Conservation (phyloP, 1,140 invertebrate genomes). For the Agrypnia vestita region DNA sequence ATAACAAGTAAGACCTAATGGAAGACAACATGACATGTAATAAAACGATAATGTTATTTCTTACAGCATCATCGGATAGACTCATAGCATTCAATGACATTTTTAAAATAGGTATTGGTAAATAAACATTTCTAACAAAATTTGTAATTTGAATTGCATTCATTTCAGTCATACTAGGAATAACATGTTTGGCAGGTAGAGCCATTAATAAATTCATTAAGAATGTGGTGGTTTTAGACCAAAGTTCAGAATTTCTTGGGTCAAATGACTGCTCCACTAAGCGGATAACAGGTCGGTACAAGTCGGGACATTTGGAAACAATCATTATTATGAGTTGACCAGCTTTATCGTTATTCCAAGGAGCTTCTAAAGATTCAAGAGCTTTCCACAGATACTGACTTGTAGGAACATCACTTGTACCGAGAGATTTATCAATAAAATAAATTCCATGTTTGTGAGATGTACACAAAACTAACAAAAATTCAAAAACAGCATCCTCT, state of each 20-base stretch:
- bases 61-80: slow-evolving; percentile 67
- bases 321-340: slow-evolving; percentile 79
- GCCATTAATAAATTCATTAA: slow-evolving; percentile 70
- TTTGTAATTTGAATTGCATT: slow-evolving; percentile 68
- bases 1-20: slow-evolving; percentile 67
- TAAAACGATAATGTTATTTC: slow-evolving; percentile 69
- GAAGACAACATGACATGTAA: slow-evolving; percentile 71
- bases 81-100: slow-evolving; percentile 66
- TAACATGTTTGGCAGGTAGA: slow-evolving; percentile 68
- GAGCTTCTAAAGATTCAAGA: slow-evolving; percentile 76
- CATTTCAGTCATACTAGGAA: slow-evolving; percentile 66
- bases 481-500: slow-evolving; percentile 75
- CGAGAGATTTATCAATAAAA: slow-evolving; percentile 77
- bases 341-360: slow-evolving; percentile 79
- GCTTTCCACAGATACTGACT: slow-evolving; percentile 79
- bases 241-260: slow-evolving; percentile 75
- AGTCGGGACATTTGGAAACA: slow-evolving; percentile 80
- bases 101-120: slow-evolving; percentile 72
- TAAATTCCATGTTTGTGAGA: slow-evolving; percentile 81
- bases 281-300: slow-evolving; percentile 77
- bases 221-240: slow-evolving; percentile 75
- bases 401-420: slow-evolving; percentile 73
- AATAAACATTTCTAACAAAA: slow-evolving; percentile 70
- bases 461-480: slow-evolving; percentile 80
- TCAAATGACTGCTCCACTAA: slow-evolving; percentile 75